A percentile compares a stretch with the other conserved stretches of the same genome.
These are phyloP conservation scores for Macrobrachium nipponense DNA, from an alignment of 1,140 invertebrate species.

Conservation along the genomic window DNA sequence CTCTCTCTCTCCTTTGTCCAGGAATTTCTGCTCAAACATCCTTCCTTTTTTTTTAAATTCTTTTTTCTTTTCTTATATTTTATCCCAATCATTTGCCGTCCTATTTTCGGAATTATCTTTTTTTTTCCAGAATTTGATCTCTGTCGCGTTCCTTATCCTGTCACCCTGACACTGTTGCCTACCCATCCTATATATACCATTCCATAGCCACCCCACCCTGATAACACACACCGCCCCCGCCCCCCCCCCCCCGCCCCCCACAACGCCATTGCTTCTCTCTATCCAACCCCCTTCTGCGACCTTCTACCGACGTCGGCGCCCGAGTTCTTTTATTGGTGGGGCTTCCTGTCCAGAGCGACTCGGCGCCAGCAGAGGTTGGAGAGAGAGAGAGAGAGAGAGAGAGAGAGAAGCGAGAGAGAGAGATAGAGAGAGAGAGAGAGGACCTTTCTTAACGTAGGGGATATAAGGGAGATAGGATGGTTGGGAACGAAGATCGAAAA, in stretches of 20 bases:
- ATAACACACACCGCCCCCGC: neutral
- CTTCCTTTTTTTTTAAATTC: no score
- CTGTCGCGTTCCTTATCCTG: neutral
- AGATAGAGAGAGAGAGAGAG: neutral
- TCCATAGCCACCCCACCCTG: neutral
- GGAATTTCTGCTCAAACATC: no score
- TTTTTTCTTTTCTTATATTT: no score
- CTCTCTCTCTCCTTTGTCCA: no score
- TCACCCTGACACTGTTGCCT: neutral
- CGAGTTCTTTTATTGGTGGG: slow-evolving; percentile 49
- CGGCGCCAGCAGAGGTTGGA: slow-evolving; percentile 43
- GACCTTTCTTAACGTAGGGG: neutral
- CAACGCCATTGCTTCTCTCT: neutral
- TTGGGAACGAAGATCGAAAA: neutral
- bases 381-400: neutral
- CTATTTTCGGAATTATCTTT: neutral
- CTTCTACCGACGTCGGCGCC: slow-evolving; percentile 41
- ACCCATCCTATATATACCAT: neutral
- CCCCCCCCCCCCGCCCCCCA: neutral
- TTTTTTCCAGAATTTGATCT: neutral
- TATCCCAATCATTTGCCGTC: no score
- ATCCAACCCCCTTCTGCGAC: neutral
- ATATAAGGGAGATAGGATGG: neutral
- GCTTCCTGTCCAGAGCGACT: slow-evolving; percentile 52
- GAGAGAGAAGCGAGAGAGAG: neutral